Conservation (phyloP, 1,140 invertebrate genomes). For the Drosophila pseudoobscura region DNA sequence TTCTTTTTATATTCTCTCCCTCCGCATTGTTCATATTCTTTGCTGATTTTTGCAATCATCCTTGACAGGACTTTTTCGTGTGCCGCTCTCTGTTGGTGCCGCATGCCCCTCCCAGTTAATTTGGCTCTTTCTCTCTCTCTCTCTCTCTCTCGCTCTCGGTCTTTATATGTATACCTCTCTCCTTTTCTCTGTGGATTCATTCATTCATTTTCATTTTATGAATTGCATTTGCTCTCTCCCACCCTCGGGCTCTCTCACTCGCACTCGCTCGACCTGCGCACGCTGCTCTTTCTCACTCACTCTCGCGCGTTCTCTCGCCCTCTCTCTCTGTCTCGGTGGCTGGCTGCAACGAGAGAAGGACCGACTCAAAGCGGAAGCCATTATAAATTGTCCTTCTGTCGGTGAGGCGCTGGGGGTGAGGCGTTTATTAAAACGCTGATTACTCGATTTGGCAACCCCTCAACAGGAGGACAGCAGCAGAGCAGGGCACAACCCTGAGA, state of each 20-base stretch:
- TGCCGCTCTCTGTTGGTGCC: slow-evolving; percentile 26
- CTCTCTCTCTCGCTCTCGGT: slow-evolving; percentile 28
- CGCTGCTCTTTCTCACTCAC: slow-evolving; percentile 20
- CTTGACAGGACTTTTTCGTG: slow-evolving; percentile 61
- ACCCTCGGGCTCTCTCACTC: slow-evolving; percentile 38
- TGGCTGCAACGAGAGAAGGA: slow-evolving; percentile 6
- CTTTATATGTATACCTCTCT: slow-evolving; percentile 7
- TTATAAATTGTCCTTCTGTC: slow-evolving; percentile 58
- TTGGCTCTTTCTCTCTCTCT: slow-evolving; percentile 41
- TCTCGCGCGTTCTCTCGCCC: background rate
- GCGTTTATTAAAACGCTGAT: slow-evolving; percentile 64
- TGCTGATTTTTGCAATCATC: slow-evolving; percentile 69
- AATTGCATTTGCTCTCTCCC: slow-evolving; percentile 70
- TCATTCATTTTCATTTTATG: slow-evolving; percentile 79
- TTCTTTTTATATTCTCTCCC: slow-evolving; percentile 12
- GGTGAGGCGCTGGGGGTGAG: slow-evolving; percentile 7
- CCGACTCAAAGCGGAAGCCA: slow-evolving; percentile 59
- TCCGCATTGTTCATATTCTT: slow-evolving; percentile 40
- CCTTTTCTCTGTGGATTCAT: slow-evolving; percentile 29
- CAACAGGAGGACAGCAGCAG: no score
- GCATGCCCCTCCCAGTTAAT: slow-evolving; percentile 76
- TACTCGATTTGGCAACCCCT: slow-evolving; percentile 48
- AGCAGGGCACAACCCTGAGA: no score
- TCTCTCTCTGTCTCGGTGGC: slow-evolving; percentile 12
- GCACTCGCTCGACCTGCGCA: slow-evolving; percentile 39